These are phyloP conservation scores for Chroicocephalus ridibundus DNA, from an alignment of 2,113 vertebrate species.

Conservation along the genomic window DNA sequence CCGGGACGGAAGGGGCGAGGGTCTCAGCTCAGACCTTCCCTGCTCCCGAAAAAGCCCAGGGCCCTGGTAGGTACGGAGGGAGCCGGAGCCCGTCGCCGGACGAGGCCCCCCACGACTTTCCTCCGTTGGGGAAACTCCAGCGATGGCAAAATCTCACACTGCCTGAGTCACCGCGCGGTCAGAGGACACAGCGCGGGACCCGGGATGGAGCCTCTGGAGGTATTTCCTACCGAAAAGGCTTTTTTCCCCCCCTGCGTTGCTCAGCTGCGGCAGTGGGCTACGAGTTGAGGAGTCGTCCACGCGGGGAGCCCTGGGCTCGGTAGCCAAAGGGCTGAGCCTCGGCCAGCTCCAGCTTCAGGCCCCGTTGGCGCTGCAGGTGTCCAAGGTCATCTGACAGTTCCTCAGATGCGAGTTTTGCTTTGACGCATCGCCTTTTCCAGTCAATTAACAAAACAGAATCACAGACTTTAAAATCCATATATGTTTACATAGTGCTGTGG, in stretches of 20 bases:
- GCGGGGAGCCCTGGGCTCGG: not conserved
- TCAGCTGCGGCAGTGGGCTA: not conserved
- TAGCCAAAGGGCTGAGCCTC: not conserved
- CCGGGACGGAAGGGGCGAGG: not conserved
- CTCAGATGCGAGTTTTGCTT: not conserved
- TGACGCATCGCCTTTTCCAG: not conserved
- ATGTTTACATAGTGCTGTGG: not conserved
- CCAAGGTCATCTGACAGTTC: not conserved
- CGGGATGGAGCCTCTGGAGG: not conserved
- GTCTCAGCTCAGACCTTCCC: not conserved
- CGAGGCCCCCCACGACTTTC: not conserved
- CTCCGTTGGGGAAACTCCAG: not conserved
- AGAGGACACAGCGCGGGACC: not conserved
- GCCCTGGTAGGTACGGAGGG: not conserved
- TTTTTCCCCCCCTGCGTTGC: not conserved
- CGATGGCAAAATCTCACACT: not conserved
- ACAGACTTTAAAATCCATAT: not conserved
- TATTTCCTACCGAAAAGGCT: not conserved
- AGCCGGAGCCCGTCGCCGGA: not conserved
- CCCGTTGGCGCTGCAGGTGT: not conserved
- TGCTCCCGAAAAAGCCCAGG: not conserved
- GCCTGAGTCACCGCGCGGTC: rapidly evolving
- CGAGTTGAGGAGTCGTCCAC: not conserved
- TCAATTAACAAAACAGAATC: not conserved
- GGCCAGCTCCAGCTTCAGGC: not conserved